A percentile compares a stretch with the other conserved stretches of the same genome.
Conservation (phyloP, 2,797 vertebrate genomes). For the Eleutherodactylus coqui region DNA sequence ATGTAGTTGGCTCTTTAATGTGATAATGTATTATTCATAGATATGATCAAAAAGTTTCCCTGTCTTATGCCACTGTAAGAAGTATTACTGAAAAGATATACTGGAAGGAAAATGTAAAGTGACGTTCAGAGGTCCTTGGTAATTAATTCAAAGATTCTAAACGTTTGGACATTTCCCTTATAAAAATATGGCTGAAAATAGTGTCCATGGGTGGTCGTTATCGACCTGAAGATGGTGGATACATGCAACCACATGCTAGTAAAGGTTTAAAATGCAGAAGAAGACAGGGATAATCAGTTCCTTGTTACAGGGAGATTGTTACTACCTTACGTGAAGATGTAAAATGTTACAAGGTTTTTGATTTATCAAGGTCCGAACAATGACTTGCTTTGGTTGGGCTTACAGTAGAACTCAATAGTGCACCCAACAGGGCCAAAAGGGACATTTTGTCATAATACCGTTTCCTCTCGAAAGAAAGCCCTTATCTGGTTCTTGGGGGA, state of each 20-base stretch:
- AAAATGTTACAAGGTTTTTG: background rate
- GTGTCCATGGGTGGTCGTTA: background rate
- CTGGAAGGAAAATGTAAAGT: background rate
- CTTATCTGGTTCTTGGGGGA: no score
- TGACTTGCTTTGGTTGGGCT: no score
- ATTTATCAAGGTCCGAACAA: background rate
- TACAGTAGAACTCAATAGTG: no score
- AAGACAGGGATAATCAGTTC: background rate
- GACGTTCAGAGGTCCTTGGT: background rate
- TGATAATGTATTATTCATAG: slow-evolving; percentile 57
- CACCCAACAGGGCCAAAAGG: no score
- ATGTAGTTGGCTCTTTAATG: background rate
- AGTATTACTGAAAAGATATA: background rate
- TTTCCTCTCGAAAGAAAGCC: no score
- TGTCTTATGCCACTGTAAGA: slow-evolving; percentile 13
- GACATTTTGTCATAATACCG: no score
- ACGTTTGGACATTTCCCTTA: background rate
- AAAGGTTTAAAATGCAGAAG: no score
- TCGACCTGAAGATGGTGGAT: no score
- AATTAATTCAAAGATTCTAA: background rate
- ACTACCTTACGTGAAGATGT: background rate
- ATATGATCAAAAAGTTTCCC: slow-evolving; percentile 18
- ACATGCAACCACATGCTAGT: no score
- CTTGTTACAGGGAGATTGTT: background rate
- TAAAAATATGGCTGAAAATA: background rate